A percentile compares a stretch with the other conserved stretches of the same genome.
phyloP scores from a whole-genome alignment of 2,113 vertebrate genomes.

The Pycnonotus jocosus region DNA sequence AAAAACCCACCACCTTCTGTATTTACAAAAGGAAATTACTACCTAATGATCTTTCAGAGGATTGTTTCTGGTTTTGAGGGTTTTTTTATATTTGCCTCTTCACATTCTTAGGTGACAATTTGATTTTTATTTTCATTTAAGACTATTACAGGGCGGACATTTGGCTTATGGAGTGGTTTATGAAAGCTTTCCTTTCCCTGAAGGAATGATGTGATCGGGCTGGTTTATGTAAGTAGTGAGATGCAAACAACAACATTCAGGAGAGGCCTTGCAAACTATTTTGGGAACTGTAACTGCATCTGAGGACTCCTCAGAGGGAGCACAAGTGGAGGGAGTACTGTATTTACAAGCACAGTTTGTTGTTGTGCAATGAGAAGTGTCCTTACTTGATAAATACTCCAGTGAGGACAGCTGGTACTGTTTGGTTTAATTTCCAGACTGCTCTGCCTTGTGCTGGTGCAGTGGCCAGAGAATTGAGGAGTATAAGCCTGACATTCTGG shows the following conservation, averaged over 20 bases:
- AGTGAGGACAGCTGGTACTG: not conserved
- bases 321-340: not conserved
- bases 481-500: not conserved
- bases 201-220: accelerated
- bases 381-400: not conserved
- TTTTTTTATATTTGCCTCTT: not conserved
- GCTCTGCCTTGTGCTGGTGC: not conserved
- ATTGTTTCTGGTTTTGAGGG: not conserved
- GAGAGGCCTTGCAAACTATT: not conserved
- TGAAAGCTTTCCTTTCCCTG: not conserved
- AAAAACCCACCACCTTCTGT: not conserved
- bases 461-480: not conserved
- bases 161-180: not conserved
- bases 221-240: not conserved
- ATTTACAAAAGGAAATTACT: not conserved
- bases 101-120: not conserved
- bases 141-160: not conserved
- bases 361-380: not conserved
- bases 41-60: not conserved
- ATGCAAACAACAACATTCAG: not conserved
- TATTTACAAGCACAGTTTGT: not conserved
- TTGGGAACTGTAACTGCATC: not conserved
- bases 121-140: not conserved
- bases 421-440: not conserved
- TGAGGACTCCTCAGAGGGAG: not conserved